Conservation (phyloP, 2,113 vertebrate genomes). For the Crocuta crocuta region DNA sequence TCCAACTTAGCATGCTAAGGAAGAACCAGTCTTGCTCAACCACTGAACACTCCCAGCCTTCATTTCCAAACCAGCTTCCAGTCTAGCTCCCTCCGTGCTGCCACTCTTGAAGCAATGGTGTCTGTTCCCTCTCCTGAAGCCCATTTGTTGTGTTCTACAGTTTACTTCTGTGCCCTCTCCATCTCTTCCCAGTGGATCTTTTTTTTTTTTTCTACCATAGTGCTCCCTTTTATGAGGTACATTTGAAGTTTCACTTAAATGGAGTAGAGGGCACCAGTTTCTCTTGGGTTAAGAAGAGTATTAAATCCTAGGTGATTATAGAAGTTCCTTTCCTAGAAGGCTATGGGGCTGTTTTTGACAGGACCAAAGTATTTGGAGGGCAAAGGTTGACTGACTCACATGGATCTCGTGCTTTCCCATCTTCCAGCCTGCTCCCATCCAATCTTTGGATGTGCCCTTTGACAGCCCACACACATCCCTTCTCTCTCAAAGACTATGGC, state of each 20-base stretch:
- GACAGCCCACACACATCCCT: not conserved
- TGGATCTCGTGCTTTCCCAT: not conserved
- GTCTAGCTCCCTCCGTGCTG: not conserved
- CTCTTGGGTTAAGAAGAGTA: not conserved
- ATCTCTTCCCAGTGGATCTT: not conserved
- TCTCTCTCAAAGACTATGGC: not conserved
- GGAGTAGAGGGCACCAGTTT: not conserved
- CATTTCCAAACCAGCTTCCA: not conserved
- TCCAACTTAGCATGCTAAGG: not conserved
- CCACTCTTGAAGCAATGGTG: fast-evolving
- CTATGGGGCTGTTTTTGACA: not conserved
- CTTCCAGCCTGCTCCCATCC: not conserved
- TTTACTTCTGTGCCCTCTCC: not conserved
- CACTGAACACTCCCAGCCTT: not conserved
- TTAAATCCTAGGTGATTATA: not conserved
- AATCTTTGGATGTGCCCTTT: not conserved
- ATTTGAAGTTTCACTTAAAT: not conserved
- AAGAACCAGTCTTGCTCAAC: not conserved
- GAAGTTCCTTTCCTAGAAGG: conserved; percentile 37
- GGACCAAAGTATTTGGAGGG: not conserved
- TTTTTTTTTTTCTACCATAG: not conserved
- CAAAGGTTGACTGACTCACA: not conserved
- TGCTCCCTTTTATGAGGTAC: not conserved
- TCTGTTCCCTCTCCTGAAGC: not conserved
- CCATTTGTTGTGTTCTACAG: not conserved